phyloP scores from a whole-genome alignment of 2,113 vertebrate genomes.

The Phyllostomus discolor region DNA sequence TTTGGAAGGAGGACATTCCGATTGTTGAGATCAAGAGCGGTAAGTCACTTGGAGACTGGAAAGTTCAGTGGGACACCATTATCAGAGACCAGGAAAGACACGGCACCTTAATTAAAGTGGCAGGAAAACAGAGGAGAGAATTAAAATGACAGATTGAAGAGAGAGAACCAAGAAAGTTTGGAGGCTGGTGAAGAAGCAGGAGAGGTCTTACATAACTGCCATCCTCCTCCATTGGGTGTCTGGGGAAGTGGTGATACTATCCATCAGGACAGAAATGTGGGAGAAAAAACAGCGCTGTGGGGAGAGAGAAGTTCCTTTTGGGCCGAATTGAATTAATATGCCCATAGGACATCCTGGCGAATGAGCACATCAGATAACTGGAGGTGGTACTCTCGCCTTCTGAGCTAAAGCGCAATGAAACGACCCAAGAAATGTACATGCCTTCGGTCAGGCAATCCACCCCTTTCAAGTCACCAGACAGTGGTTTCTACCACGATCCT shows the following conservation, averaged over 20 bases:
- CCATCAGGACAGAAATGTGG: neutral
- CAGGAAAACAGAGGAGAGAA: neutral
- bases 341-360: neutral
- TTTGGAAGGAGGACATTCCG: neutral
- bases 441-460: neutral
- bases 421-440: neutral
- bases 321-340: neutral
- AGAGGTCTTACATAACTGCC: neutral
- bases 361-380: neutral
- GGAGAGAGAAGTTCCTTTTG: neutral
- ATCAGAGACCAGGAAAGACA: neutral
- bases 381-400: neutral
- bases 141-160: neutral
- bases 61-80: neutral
- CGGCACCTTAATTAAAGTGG: neutral
- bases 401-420: constrained; percentile 27
- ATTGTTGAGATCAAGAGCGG: neutral
- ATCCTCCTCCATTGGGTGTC: neutral
- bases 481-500: neutral
- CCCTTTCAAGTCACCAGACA: neutral
- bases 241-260: neutral
- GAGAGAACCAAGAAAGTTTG: neutral
- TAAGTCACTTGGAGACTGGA: neutral
- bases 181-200: neutral
- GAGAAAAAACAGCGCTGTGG: neutral